Base-by-base conservation (phyloP, 2,888 invertebrate species). In the Strigamia transsilvanica region DNA sequence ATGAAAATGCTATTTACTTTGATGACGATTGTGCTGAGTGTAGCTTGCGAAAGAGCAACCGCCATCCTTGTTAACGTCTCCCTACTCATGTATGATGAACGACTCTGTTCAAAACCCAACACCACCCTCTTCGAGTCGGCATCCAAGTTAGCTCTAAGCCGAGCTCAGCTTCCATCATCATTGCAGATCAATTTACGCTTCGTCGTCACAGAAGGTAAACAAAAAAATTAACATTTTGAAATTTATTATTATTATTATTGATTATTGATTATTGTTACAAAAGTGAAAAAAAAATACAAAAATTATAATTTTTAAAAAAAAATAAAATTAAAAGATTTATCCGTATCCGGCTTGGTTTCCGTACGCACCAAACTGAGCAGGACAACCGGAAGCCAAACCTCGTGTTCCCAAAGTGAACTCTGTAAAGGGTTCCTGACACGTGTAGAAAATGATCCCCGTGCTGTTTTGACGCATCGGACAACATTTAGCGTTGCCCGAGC, bases 11-110 rank as follows among this genome's bases (percentile, higher is more conserved):
- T 66, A 18, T 66, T 66, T 66, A 66, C 61, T 18, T 66, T 66
- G 61, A 66, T 66, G 61, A 66, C 61, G 61, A 66, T 66, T 66
- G 61, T 66, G 61, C 61, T 66, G 61, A 23, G 61, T 66, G 61
- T 66, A 66, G 61, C 21, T 23, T 21, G 21, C 4, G 21, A 66
- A 66, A 18, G 61, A 23, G 61, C 61, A 10, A 10, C 61, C 61
- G 61, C 61, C 61, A 66, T 66, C 23, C 18, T 66, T 12, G 61
- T 66, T 23, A 66, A 66, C 61, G 61, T 66, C 23, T 66, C 61
- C 12, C 61, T 66, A 9, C 23, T 66, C 10, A 66, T 66, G 61
- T 66, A 66, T 18, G 61, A 66, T 66, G 61, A 66, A 23, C 61
- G 61, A n/a, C 61, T 66, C 23, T 66, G 61, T 21, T 66, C 61